phyloP scores from a whole-genome alignment of 2,113 vertebrate genomes.

The Speoplatyrhinus poulsoni region DNA sequence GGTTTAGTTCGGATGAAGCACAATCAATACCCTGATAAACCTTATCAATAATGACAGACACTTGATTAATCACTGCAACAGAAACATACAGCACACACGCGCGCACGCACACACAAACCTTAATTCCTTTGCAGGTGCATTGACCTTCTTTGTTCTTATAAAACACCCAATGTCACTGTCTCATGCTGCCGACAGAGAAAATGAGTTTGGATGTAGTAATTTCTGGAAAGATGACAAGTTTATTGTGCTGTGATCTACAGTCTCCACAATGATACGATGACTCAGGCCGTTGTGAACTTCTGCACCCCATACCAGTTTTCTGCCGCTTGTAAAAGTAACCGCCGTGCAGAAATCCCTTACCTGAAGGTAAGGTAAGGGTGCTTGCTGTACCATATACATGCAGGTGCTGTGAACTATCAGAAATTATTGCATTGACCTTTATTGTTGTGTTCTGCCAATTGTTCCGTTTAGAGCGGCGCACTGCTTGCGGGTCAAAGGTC shows the following conservation, averaged over 20 bases:
- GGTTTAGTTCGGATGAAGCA: constrained; percentile 54
- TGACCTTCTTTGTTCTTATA: constrained; percentile 52
- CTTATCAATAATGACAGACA: constrained; percentile 50
- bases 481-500: too few species aligned
- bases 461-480: too few species aligned
- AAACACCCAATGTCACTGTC: constrained; percentile 46
- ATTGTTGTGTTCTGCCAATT: background rate
- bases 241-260: constrained; percentile 51
- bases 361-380: background rate
- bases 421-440: constrained; percentile 27
- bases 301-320: constrained; percentile 30
- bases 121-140: constrained; percentile 38
- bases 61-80: constrained; percentile 15
- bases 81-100: constrained; percentile 21
- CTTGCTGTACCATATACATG: background rate
- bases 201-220: constrained; percentile 57
- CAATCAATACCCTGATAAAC: constrained; percentile 48
- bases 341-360: constrained; percentile 16
- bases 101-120: constrained; percentile 24
- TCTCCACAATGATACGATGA: constrained; percentile 46
- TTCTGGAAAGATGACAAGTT: constrained; percentile 58
- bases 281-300: constrained; percentile 33
- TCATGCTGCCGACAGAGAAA: constrained; percentile 32
- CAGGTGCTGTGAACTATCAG: constrained; percentile 5
- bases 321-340: constrained; percentile 38